These are phyloP conservation scores for Heterocephalus glaber DNA, from an alignment of 2,113 vertebrate genomes.

Conservation along the genomic window DNA sequence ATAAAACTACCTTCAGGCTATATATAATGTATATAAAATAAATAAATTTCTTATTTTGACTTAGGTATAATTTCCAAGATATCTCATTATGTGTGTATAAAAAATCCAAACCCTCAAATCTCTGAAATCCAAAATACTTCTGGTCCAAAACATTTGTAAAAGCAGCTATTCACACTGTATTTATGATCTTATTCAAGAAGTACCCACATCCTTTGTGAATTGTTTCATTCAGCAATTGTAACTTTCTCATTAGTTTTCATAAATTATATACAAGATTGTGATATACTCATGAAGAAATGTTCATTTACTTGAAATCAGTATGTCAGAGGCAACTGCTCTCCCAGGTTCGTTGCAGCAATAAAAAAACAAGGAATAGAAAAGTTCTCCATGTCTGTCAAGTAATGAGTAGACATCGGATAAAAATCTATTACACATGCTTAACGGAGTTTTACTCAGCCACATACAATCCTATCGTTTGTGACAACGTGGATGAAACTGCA, in stretches of 20 bases:
- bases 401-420: background rate
- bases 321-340: background rate
- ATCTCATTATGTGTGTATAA: background rate
- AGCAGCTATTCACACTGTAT: background rate
- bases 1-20: background rate
- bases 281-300: background rate
- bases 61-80: background rate
- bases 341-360: background rate
- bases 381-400: background rate
- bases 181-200: background rate
- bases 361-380: background rate
- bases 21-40: background rate
- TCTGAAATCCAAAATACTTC: background rate
- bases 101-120: background rate
- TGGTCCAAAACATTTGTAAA: background rate
- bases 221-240: background rate
- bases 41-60: background rate
- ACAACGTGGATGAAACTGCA: background rate
- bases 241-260: constrained; percentile 17
- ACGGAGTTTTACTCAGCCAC: background rate
- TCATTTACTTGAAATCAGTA: background rate
- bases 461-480: background rate
- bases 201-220: background rate
- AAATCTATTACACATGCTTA: background rate
- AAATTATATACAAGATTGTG: background rate